A percentile compares a stretch with the other conserved stretches of the same genome.
These are phyloP conservation scores for Characodon lateralis DNA, from an alignment of 2,797 vertebrate species.

Conservation along the genomic window DNA sequence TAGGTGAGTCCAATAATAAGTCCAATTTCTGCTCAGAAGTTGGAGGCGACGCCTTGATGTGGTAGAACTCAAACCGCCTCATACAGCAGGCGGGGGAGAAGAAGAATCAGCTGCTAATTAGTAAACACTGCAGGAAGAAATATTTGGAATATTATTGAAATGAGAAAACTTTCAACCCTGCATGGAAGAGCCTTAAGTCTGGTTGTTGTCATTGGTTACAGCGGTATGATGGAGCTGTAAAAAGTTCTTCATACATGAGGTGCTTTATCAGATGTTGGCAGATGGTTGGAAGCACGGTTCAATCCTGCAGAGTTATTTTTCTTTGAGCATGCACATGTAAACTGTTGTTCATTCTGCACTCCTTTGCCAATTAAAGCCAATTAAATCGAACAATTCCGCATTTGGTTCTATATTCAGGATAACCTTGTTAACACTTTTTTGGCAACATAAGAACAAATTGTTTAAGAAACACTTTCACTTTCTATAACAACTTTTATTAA, in stretches of 20 bases:
- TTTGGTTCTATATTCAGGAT: not conserved
- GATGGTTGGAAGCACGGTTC: constrained; percentile 13
- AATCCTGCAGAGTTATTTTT: constrained; percentile 4
- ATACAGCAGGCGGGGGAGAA: not conserved
- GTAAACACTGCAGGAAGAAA: constrained; percentile 32
- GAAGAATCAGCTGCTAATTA: constrained; percentile 42
- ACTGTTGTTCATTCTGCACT: not conserved
- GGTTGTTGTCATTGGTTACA: constrained; percentile 28
- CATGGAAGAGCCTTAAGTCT: constrained; percentile 10
- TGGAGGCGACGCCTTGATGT: constrained; percentile 2
- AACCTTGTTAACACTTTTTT: not conserved
- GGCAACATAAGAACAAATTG: not conserved
- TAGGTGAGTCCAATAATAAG: constrained; percentile 51
- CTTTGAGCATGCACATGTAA: not conserved
- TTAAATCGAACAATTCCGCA: not conserved
- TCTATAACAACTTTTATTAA: not conserved
- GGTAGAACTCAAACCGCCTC: constrained; percentile 21
- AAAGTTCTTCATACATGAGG: not conserved
- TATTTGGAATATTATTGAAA: constrained; percentile 11
- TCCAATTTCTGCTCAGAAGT: constrained; percentile 29
- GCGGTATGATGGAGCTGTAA: not conserved
- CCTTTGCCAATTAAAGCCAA: not conserved
- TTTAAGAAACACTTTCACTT: not conserved
- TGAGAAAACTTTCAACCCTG: constrained; percentile 25
- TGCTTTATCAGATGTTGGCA: constrained; percentile 8